phyloP scores from a whole-genome alignment of 1,140 invertebrate genomes.

The Bradynema listronoti region DNA sequence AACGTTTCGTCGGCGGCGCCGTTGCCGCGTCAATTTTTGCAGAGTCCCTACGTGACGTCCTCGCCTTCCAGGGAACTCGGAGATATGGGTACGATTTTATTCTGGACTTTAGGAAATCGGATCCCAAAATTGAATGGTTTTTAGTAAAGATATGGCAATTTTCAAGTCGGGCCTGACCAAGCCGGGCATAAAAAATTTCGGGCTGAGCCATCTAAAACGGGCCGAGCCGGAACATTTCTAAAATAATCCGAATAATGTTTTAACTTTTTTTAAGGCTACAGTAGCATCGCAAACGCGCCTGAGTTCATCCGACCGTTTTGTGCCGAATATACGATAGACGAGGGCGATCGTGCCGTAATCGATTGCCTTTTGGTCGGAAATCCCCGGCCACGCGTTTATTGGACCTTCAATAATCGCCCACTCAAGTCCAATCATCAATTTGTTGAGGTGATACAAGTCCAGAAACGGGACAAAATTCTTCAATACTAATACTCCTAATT shows the following conservation, averaged over 20 bases:
- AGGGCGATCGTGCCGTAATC: conserved; percentile 59
- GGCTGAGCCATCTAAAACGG: too few species aligned
- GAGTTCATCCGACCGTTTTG: conserved; percentile 55
- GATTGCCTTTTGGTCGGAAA: conserved; percentile 60
- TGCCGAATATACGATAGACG: conserved; percentile 56
- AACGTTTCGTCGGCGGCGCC: too few species aligned
- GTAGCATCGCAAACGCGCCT: conserved; percentile 42
- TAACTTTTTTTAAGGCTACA: conserved; percentile 31
- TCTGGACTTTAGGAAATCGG: too few species aligned
- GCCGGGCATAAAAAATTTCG: conserved; percentile 8
- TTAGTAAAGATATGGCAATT: too few species aligned
- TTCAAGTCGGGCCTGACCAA: conserved; percentile 13
- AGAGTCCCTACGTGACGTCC: too few species aligned
- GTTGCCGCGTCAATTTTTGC: too few species aligned
- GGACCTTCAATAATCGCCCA: conserved; percentile 61
- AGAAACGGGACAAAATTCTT: background rate
- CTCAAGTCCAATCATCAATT: conserved; percentile 54
- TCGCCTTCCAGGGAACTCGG: too few species aligned
- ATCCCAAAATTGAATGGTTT: too few species aligned
- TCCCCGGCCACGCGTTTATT: conserved; percentile 61
- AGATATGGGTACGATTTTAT: conserved; percentile 17
- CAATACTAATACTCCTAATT: conserved; percentile 13
- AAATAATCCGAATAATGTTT: too few species aligned
- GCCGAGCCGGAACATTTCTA: too few species aligned
- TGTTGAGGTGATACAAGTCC: conserved; percentile 41